Evolutionary conservation across 2,888 invertebrate species (phyloP).

Genomic region (Biston stratarius): DNA sequence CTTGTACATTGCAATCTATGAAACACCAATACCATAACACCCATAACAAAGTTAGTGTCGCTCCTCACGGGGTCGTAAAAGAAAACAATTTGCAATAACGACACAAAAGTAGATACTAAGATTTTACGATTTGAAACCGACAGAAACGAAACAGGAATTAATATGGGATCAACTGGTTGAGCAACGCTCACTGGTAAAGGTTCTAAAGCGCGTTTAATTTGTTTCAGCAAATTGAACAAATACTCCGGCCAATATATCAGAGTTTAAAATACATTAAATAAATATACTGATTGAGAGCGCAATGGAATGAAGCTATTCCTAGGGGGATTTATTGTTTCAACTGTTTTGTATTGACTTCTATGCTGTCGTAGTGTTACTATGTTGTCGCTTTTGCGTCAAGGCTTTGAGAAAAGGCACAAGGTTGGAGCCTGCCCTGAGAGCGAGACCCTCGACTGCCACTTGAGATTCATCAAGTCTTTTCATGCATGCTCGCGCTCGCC

Average conservation of each 20-base stretch:
- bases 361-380: conserved; percentile 44
- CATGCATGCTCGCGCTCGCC: conserved; percentile 50
- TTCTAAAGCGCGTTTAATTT: conserved; percentile 13
- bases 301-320: conserved; percentile 34
- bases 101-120: conserved; percentile 22
- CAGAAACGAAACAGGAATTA: conserved; percentile 21
- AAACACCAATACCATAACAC: conserved; percentile 9
- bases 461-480: conserved; percentile 59
- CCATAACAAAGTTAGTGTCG: conserved; percentile 12
- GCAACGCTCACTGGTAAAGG: conserved; percentile 3
- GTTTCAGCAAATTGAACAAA: conserved; percentile 17
- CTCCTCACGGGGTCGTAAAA: conserved; percentile 25
- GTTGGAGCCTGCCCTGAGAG: conserved; percentile 40
- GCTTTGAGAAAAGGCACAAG: conserved; percentile 40
- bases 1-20: conserved; percentile 8
- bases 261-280: conserved; percentile 27
- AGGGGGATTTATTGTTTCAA: conserved; percentile 32
- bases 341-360: conserved; percentile 21
- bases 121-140: conserved; percentile 25
- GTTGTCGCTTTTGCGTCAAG: conserved; percentile 31
- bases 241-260: conserved; percentile 16
- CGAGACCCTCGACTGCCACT: conserved; percentile 47
- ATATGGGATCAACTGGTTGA: conserved; percentile 16
- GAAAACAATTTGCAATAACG: conserved; percentile 25
- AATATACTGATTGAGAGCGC: conserved; percentile 21